Evolutionary conservation across 2,888 invertebrate genomes (phyloP).

Genomic region (Macrosiphum euphorbiae): DNA sequence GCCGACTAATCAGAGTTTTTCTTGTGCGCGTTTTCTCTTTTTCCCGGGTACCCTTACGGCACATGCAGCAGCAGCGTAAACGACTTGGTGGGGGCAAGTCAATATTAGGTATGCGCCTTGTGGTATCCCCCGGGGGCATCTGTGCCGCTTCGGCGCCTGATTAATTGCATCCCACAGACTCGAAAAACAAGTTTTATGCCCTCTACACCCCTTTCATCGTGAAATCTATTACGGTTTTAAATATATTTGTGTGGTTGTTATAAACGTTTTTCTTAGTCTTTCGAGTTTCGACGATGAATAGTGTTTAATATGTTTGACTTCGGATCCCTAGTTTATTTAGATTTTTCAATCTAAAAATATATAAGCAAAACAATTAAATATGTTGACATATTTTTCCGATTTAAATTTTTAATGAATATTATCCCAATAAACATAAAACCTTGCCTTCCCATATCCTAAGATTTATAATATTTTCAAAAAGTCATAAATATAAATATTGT

Average conservation of each 20-base stretch:
- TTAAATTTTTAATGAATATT: not conserved
- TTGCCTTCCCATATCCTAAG: not conserved
- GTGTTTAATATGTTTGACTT: not conserved
- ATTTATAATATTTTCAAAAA: not conserved
- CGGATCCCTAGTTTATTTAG: not conserved
- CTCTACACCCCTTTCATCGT: not conserved
- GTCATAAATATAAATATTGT: not conserved
- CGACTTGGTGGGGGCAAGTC: conserved; percentile 32
- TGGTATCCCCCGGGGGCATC: conserved; percentile 46
- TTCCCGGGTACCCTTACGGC: conserved; percentile 51
- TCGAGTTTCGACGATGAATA: not conserved
- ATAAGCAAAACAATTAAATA: not conserved
- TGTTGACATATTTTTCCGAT: not conserved
- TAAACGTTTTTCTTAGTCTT: not conserved
- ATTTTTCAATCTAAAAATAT: not conserved
- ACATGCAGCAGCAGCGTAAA: conserved; percentile 35
- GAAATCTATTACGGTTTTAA: conserved; percentile 53
- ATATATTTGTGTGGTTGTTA: conserved; percentile 39
- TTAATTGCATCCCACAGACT: conserved; percentile 51
- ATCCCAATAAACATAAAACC: not conserved
- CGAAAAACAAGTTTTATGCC: conserved; percentile 46
- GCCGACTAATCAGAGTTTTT: conserved; percentile 65
- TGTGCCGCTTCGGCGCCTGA: conserved; percentile 60
- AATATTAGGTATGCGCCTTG: conserved; percentile 63
- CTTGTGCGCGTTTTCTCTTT: conserved; percentile 51